Conservation (phyloP, 2,888 invertebrate genomes). For the Parascotia fuliginaria region DNA sequence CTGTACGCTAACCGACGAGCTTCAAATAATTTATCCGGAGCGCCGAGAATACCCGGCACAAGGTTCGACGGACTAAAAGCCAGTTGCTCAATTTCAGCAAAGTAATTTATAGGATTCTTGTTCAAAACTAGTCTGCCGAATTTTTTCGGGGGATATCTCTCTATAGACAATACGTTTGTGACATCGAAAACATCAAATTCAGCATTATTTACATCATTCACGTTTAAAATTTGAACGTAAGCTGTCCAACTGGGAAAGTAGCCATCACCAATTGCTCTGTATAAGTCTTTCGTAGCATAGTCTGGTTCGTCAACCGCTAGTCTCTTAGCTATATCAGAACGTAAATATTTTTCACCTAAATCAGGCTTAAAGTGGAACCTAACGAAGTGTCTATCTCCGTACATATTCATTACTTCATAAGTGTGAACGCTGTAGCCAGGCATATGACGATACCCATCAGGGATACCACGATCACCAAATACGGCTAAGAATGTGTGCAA, state of each 20-base stretch:
- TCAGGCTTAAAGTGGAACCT: constrained; percentile 96
- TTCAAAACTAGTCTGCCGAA: constrained; percentile 94
- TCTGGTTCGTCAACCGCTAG: constrained; percentile 93
- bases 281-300: constrained; percentile 93
- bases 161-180: constrained; percentile 93
- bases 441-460: constrained; percentile 95
- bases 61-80: constrained; percentile 95
- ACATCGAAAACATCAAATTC: constrained; percentile 95
- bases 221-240: constrained; percentile 93
- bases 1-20: constrained; percentile 93
- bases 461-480: constrained; percentile 95
- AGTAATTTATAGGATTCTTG: constrained; percentile 95
- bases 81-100: constrained; percentile 95
- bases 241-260: constrained; percentile 91
- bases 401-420: constrained; percentile 92
- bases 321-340: constrained; percentile 86
- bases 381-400: constrained; percentile 89
- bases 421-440: constrained; percentile 97
- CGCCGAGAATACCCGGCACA: constrained; percentile 95
- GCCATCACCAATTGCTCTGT: constrained; percentile 91
- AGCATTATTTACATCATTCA: constrained; percentile 90
- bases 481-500: constrained; percentile 93
- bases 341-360: constrained; percentile 92
- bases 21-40: constrained; percentile 95
- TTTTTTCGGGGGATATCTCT: constrained; percentile 92